Conservation (phyloP, 2,113 vertebrate species). For the Pomatostomus ruficeps region DNA sequence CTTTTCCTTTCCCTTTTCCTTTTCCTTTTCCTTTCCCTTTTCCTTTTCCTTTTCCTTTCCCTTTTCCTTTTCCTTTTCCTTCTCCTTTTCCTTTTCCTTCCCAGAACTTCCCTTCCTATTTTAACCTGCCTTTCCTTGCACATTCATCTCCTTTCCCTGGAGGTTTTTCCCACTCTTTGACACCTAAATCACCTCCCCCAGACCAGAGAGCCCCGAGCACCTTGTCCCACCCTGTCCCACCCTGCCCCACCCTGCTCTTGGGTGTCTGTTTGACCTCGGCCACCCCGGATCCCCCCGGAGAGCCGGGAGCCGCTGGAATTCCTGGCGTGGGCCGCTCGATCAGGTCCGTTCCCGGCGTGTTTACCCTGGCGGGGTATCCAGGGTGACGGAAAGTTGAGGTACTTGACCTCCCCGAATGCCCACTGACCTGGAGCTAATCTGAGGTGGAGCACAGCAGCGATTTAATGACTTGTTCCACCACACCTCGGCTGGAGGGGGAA, state of each 20-base stretch:
- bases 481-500: not conserved
- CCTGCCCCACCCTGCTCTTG: not conserved
- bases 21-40: too few species aligned
- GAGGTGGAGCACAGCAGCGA: not conserved
- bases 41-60: not conserved
- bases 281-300: accelerated
- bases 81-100: not conserved
- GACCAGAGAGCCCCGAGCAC: not conserved
- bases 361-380: not conserved
- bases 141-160: not conserved
- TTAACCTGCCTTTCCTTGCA: not conserved
- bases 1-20: not conserved
- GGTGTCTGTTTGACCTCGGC: not conserved
- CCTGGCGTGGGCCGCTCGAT: not conserved
- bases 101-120: not conserved
- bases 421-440: not conserved
- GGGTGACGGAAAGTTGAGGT: not conserved
- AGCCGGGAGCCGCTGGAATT: not conserved
- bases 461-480: not conserved
- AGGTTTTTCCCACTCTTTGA: not conserved
- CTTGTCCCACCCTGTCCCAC: not conserved
- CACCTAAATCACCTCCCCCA: not conserved
- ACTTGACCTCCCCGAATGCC: not conserved
- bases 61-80: too few species aligned
- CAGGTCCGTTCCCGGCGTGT: not conserved